A percentile compares a stretch with the other conserved stretches of the same genome.
These are phyloP conservation scores for Phalacrocorax carbo DNA, from an alignment of 2,113 vertebrate genomes.

Conservation along the genomic window DNA sequence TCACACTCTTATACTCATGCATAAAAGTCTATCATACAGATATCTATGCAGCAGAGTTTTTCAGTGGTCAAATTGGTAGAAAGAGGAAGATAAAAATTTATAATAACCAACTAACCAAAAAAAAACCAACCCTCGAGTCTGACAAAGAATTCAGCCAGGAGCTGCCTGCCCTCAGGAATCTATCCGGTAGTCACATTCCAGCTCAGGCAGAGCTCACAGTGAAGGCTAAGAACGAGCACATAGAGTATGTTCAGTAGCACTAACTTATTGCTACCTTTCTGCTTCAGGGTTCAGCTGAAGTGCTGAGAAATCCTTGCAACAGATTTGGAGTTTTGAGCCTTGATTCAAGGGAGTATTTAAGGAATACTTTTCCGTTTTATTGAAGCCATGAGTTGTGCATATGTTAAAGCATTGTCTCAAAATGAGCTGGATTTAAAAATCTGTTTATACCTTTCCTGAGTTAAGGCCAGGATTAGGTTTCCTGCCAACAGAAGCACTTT, in stretches of 20 bases:
- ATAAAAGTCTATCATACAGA: background rate
- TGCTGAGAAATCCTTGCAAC: background rate
- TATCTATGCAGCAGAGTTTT: background rate
- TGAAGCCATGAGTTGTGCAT: background rate
- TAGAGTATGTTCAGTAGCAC: rapidly evolving
- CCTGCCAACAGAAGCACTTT: background rate
- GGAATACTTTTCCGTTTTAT: background rate
- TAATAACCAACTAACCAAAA: background rate
- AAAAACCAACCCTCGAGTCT: background rate
- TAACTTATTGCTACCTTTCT: background rate
- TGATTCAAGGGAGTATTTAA: background rate
- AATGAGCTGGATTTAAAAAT: background rate
- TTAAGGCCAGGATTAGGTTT: background rate
- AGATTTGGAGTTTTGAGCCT: background rate
- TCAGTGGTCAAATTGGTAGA: background rate
- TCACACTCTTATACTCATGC: background rate
- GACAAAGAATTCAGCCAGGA: background rate
- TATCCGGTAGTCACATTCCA: background rate
- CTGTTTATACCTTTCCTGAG: background rate
- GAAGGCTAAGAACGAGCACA: background rate
- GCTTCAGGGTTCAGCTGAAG: background rate
- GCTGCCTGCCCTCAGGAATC: background rate
- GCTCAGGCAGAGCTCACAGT: background rate
- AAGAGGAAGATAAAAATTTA: background rate
- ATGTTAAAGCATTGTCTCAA: background rate